Percentiles rank a stretch among this genome's conserved stretches.
Conservation (phyloP, 2,113 vertebrate genomes). For the Oreochromis spilurus region DNA sequence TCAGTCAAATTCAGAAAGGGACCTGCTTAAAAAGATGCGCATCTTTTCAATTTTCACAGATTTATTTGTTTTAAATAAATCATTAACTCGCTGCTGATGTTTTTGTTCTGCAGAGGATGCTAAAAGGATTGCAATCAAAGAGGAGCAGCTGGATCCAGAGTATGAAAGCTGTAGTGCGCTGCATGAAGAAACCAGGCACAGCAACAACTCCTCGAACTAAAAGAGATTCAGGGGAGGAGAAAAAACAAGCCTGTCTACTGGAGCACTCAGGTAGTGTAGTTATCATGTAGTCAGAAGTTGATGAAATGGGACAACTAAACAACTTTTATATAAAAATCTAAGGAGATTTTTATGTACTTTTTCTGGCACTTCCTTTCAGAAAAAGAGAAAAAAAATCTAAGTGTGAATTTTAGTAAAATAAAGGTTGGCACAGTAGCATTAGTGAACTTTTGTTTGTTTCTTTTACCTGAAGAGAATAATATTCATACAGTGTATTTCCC, state of each 20-base stretch:
- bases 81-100: background rate
- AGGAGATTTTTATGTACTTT: background rate
- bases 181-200: conserved; percentile 54
- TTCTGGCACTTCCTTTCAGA: background rate
- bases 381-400: background rate
- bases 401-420: background rate
- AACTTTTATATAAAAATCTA: background rate
- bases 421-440: background rate
- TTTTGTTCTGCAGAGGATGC: conserved; percentile 83
- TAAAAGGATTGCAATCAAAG: conserved; percentile 91
- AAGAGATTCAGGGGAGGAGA: conserved; percentile 60
- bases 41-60: background rate
- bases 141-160: conserved; percentile 92
- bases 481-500: background rate
- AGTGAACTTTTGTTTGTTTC: background rate
- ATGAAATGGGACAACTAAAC: background rate
- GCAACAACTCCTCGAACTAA: conserved; percentile 59
- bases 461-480: background rate
- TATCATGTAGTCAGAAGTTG: background rate
- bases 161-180: conserved; percentile 85
- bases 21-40: background rate
- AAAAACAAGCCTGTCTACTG: background rate
- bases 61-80: background rate
- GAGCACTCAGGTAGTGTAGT: conserved; percentile 29
- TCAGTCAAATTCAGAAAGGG: background rate